phyloP scores from a whole-genome alignment of 2,113 vertebrate genomes.

The pig (Sus scrofa) region DNA sequence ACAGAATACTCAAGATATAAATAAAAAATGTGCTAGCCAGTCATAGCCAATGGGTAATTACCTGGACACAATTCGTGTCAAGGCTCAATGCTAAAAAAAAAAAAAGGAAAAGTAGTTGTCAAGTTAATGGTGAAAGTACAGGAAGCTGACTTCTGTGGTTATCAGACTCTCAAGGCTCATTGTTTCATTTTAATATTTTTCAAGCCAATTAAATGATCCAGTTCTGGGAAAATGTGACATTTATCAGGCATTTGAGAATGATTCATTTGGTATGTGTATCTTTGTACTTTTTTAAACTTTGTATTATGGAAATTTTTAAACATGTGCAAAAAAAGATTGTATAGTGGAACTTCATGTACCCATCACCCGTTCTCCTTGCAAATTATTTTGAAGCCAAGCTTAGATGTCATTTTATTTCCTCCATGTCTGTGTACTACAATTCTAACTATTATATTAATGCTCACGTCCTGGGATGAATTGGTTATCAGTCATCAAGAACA shows the following conservation, averaged over 20 bases:
- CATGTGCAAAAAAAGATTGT: neutral
- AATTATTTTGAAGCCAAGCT: constrained; percentile 48
- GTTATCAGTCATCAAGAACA: neutral
- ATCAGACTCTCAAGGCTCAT: constrained; percentile 22
- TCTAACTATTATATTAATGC: neutral
- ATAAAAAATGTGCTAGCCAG: neutral
- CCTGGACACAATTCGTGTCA: neutral
- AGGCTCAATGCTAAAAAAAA: neutral
- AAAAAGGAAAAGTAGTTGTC: neutral
- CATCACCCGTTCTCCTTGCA: neutral
- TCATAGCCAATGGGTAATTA: neutral
- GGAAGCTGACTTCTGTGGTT: neutral
- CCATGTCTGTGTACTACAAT: neutral
- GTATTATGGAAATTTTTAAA: constrained; percentile 13
- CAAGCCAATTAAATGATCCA: constrained; percentile 15
- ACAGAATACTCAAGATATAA: constrained; percentile 17
- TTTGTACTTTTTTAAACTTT: neutral
- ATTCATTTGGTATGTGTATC: neutral
- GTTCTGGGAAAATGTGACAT: constrained; percentile 49
- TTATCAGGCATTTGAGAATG: constrained; percentile 18
- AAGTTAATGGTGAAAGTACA: neutral
- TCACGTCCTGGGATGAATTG: constrained; percentile 13
- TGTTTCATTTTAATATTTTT: constrained; percentile 63
- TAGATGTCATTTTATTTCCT: neutral
- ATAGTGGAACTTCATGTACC: neutral